Percentiles rank a stretch among this genome's conserved stretches.
These are phyloP conservation scores for Drosophila simulans DNA, from an alignment of 1,140 invertebrate genomes.

Conservation along the genomic window DNA sequence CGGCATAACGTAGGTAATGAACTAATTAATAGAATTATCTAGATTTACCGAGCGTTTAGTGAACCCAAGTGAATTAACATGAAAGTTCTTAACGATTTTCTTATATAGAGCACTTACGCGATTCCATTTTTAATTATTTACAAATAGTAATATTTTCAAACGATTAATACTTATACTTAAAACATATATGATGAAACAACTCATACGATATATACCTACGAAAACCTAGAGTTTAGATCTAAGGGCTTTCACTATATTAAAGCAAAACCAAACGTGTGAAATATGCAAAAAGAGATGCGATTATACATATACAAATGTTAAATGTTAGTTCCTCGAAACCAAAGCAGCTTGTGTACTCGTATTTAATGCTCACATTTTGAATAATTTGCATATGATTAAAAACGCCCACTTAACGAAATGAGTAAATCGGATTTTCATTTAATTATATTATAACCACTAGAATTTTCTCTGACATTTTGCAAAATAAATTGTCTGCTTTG, in stretches of 20 bases:
- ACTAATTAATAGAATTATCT: conserved; percentile 53
- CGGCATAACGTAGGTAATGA: conserved; percentile 47
- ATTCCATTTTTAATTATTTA: conserved; percentile 67
- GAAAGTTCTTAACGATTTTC: conserved; percentile 56
- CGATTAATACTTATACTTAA: conserved; percentile 43
- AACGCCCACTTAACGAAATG: conserved; percentile 19
- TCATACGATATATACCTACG: conserved; percentile 38
- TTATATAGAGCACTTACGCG: conserved; percentile 59
- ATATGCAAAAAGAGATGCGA: conserved; percentile 32
- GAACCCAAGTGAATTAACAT: conserved; percentile 46
- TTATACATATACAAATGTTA: conserved; percentile 40
- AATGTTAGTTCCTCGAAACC: conserved; percentile 61
- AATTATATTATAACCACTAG: conserved; percentile 17
- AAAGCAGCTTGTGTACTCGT: conserved; percentile 41
- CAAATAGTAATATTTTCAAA: conserved; percentile 49
- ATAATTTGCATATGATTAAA: conserved; percentile 41
- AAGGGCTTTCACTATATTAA: conserved; percentile 62
- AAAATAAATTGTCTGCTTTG: conserved; percentile 48
- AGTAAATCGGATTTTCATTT: conserved; percentile 28
- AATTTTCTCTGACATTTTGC: conserved; percentile 39
- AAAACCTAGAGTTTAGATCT: conserved; percentile 44
- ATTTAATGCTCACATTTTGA: conserved; percentile 39
- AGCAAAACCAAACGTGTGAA: conserved; percentile 29
- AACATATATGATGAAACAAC: conserved; percentile 26
- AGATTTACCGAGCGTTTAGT: conserved; percentile 48